These are phyloP conservation scores for Pseudois nayaur DNA, from an alignment of 2,113 vertebrate species.

Conservation along the genomic window DNA sequence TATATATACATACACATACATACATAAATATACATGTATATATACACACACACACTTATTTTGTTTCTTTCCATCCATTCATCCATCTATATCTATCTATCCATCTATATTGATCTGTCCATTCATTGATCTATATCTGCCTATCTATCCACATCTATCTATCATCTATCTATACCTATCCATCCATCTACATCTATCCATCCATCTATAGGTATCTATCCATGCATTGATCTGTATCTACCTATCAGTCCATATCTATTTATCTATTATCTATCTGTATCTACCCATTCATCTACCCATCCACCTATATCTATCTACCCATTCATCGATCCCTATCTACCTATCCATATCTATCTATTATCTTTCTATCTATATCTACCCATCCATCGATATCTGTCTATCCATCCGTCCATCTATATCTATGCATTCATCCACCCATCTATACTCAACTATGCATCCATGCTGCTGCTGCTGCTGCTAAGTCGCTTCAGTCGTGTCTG, in stretches of 20 bases:
- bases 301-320: neutral
- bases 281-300: neutral
- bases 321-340: neutral
- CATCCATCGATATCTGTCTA: accelerated
- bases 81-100: neutral
- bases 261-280: neutral
- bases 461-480: too few relatives aligned
- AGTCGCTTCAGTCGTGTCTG: too few relatives aligned
- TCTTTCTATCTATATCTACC: neutral
- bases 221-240: neutral
- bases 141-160: neutral
- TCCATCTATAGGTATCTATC: neutral
- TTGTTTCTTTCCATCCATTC: neutral
- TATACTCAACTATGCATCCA: neutral
- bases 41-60: neutral
- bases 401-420: neutral
- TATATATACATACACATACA: neutral
- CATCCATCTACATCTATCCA: neutral
- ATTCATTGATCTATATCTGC: neutral
- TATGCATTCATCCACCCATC: neutral
- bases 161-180: too few relatives aligned
- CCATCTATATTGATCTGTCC: neutral
- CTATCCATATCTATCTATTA: neutral
- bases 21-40: accelerated
- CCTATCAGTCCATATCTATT: neutral